Percentiles rank a stretch among this genome's conserved stretches.
These are phyloP conservation scores for Lepeophtheirus nordmannii DNA, from an alignment of 2,888 invertebrate species.

Conservation along the genomic window DNA sequence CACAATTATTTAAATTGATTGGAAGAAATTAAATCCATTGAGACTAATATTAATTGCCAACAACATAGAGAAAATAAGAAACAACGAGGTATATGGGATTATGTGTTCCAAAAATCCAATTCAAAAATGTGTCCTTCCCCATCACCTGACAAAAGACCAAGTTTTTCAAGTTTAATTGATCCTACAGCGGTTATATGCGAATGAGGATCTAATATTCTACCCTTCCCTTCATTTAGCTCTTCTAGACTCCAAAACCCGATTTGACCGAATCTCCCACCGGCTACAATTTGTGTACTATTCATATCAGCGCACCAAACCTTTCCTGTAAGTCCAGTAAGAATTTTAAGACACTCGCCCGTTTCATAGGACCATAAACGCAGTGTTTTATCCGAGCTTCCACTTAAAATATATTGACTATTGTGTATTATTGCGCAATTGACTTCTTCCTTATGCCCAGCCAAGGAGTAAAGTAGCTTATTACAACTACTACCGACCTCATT, in stretches of 20 bases:
- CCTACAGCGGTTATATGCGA: slow-evolving; percentile 12
- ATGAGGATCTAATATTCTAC: background rate
- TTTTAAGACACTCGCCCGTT: background rate
- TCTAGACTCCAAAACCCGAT: slow-evolving; percentile 13
- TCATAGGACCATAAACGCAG: slow-evolving; percentile 8
- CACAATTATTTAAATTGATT: too few relatives aligned
- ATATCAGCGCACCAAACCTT: slow-evolving; percentile 22
- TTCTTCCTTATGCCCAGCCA: slow-evolving; percentile 14
- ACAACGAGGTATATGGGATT: too few relatives aligned
- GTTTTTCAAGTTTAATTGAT: slow-evolving; percentile 5
- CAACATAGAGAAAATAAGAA: too few relatives aligned
- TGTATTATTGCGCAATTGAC: background rate
- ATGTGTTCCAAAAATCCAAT: slow-evolving; percentile 3
- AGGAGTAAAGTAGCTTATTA: background rate
- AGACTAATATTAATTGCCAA: too few relatives aligned
- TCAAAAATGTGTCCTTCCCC: slow-evolving; percentile 6
- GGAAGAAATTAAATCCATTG: too few relatives aligned
- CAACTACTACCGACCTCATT: background rate
- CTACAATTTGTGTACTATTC: slow-evolving; percentile 3
- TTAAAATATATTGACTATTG: background rate
- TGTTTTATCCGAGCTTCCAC: slow-evolving; percentile 14
- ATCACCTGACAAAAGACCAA: slow-evolving; percentile 2
- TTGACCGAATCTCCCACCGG: slow-evolving; percentile 21
- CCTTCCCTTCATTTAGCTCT: background rate
- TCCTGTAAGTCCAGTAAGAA: slow-evolving; percentile 9